phyloP scores from a whole-genome alignment of 2,888 invertebrate species.

The Polydrusus pterygomalis region DNA sequence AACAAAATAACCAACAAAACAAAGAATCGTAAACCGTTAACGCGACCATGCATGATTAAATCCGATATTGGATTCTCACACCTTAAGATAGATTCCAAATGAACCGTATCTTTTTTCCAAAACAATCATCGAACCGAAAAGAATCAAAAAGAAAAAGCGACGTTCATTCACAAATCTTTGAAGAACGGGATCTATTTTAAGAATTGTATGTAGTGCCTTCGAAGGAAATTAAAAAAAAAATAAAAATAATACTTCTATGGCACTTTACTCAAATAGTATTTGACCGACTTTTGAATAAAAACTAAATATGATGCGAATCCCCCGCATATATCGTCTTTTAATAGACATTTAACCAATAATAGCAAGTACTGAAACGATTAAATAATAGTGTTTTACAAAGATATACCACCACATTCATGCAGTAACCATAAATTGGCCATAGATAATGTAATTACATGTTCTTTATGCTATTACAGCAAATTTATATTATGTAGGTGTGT shows the following conservation, averaged over 20 bases:
- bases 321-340: background rate
- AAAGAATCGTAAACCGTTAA: conserved; percentile 25
- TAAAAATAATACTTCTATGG: background rate
- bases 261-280: too few relatives aligned
- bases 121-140: conserved; percentile 62
- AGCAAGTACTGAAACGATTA: conserved; percentile 32
- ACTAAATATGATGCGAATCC: background rate
- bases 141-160: conserved; percentile 59
- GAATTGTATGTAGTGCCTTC: conserved; percentile 16
- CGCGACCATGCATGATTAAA: conserved; percentile 65
- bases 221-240: conserved; percentile 4
- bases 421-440: conserved; percentile 53
- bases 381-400: conserved; percentile 43
- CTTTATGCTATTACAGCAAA: conserved; percentile 52
- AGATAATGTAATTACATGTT: conserved; percentile 54
- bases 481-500: conserved; percentile 53
- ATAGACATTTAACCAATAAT: conserved; percentile 35
- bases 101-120: conserved; percentile 62
- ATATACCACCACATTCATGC: conserved; percentile 46
- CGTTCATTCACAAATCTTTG: conserved; percentile 57
- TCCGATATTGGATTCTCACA: conserved; percentile 67
- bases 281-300: too few relatives aligned
- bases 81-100: conserved; percentile 62
- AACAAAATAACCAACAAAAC: conserved; percentile 12
- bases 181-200: conserved; percentile 37